phyloP scores from a whole-genome alignment of 1,140 invertebrate species.

The Zaprionus nigranus region DNA sequence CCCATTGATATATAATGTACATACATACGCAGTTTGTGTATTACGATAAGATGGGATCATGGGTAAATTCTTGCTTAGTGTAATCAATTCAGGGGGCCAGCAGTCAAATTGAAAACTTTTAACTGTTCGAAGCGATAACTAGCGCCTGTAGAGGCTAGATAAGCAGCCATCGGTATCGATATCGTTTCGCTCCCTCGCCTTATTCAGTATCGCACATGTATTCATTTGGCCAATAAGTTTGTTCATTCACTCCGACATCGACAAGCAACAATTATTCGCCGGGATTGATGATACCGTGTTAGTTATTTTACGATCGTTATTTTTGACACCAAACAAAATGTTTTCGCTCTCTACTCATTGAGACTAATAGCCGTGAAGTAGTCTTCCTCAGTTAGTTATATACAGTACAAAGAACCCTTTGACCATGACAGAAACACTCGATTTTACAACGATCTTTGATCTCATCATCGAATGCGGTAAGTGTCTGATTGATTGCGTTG shows the following conservation, averaged over 20 bases:
- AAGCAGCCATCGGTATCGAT: slow-evolving; percentile 29
- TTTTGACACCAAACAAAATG: slow-evolving; percentile 31
- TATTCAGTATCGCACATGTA: slow-evolving; percentile 30
- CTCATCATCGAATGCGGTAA: slow-evolving; percentile 72
- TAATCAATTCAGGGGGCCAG: slow-evolving; percentile 17
- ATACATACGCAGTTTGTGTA: slow-evolving; percentile 6
- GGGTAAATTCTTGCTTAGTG: slow-evolving; percentile 14
- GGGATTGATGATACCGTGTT: slow-evolving; percentile 15
- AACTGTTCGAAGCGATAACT: slow-evolving; percentile 30
- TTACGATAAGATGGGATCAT: slow-evolving; percentile 34
- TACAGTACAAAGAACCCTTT: slow-evolving; percentile 2
- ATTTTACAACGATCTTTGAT: slow-evolving; percentile 77
- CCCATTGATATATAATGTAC: neutral
- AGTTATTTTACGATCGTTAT: neutral
- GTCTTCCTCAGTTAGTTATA: slow-evolving; percentile 11
- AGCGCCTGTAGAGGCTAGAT: slow-evolving; percentile 26
- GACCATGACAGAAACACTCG: slow-evolving; percentile 64
- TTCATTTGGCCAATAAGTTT: slow-evolving; percentile 4
- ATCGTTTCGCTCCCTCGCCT: slow-evolving; percentile 11
- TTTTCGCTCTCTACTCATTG: slow-evolving; percentile 14
- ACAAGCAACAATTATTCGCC: slow-evolving; percentile 20
- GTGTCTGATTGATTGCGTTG: slow-evolving; percentile 24
- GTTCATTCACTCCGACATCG: neutral
- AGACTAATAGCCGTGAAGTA: slow-evolving; percentile 10
- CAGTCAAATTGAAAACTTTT: slow-evolving; percentile 44